phyloP scores from a whole-genome alignment of 2,113 vertebrate species.

The Heterochromis multidens region DNA sequence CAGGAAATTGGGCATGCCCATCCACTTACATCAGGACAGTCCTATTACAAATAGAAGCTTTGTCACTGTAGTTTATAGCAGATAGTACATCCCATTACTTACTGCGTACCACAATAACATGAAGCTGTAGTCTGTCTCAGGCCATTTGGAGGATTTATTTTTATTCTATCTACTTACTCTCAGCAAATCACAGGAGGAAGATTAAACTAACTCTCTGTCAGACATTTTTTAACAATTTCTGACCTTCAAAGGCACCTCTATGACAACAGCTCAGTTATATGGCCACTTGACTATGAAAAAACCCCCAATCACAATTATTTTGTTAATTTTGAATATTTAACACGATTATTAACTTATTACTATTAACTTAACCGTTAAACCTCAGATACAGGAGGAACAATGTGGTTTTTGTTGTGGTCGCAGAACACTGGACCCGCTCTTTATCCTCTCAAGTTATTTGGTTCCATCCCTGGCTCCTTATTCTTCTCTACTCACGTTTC shows the following conservation, averaged over 20 bases:
- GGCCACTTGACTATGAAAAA: not conserved
- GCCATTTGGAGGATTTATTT: not conserved
- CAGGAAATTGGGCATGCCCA: conserved; percentile 7
- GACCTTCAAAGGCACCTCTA: no score
- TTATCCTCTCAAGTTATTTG: no score
- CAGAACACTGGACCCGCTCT: no score
- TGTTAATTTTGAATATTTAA: not conserved
- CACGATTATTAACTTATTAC: not conserved
- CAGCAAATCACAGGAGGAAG: no score
- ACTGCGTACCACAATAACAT: not conserved
- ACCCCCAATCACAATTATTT: not conserved
- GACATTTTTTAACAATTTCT: no score
- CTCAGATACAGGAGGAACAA: no score
- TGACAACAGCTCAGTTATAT: no score
- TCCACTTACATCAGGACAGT: not conserved
- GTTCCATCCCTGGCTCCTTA: not conserved
- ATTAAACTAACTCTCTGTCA: no score
- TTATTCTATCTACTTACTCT: not conserved
- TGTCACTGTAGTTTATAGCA: not conserved
- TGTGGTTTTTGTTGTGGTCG: no score
- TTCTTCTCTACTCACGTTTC: no score
- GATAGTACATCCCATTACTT: not conserved
- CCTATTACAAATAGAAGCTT: not conserved
- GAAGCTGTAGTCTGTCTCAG: not conserved
- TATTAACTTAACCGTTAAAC: no score